Evolutionary conservation across 2,113 vertebrate genomes (phyloP), one percentile per base, ranked within the genome.

Genomic region (Melanerpes aurifrons): DNA sequence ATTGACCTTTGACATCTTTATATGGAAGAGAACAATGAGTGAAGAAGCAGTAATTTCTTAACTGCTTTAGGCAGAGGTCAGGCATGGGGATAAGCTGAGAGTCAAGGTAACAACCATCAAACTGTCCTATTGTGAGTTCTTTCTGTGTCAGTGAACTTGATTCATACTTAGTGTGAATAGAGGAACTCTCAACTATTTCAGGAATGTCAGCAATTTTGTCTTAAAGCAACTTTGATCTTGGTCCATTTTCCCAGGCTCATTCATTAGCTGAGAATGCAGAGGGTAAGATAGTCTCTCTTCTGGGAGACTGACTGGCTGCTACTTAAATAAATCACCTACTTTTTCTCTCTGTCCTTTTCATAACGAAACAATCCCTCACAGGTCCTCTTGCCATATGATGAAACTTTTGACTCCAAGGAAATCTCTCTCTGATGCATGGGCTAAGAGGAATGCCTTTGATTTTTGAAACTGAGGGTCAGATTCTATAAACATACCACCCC

Each of bases 201-300:
- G 90, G 97, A 98, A 98, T 98, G 97, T 79, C 94, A 98, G 93
- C 82, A 95, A 98, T 98, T 96, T 92, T 91, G 90, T 96, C 59
- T 7, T 85, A 96, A 97, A 96, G 86, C 76, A 86, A 82, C 96
- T 97, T 97, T 97, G 97, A 97, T 97, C 96, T 94, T 86, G 56
- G 68, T 96, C 86, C 89, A 87, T 43, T 95, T 97, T 97, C 95
- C 96, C 88, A 86, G 78, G 94, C 94, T 95, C 95, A 96, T 95
- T 96, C 97, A 97, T 95, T 96, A 97, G 90, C 85, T 85, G 89
- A 89, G 95, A 96, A 96, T 86, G 45, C 58, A 64, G 89, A 95
- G 82, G 79, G 85, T 93, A 87, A 92, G 61, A 64, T 75, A 89
- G 85, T 66, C 64, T 72, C 54, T 95, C 87, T 94, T 96, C 85